Conservation (phyloP, 2,113 vertebrate species). For the Calyptomena viridis region DNA sequence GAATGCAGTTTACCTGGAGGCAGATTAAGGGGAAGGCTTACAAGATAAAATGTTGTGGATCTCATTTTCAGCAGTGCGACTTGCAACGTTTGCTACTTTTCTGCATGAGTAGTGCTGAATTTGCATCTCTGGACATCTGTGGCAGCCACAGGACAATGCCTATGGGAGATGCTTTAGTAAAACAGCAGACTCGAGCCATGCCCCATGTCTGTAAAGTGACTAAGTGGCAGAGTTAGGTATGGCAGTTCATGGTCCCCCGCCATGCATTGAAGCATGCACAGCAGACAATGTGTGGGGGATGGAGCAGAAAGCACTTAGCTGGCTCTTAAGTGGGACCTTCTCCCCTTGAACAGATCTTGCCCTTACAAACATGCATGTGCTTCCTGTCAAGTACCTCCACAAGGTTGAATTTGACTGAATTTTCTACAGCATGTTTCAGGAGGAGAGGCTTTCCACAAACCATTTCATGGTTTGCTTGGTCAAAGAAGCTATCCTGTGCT, state of each 20-base stretch:
- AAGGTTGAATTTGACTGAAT: background rate
- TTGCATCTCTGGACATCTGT: background rate
- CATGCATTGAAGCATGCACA: background rate
- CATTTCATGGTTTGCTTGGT: background rate
- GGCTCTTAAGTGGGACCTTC: background rate
- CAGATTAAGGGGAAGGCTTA: background rate
- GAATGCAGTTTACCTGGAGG: background rate
- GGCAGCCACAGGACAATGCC: background rate
- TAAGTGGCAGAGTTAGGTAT: background rate
- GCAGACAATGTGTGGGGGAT: background rate
- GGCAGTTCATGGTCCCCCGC: background rate
- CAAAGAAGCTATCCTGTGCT: background rate
- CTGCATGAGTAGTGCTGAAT: background rate
- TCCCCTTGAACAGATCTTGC: background rate
- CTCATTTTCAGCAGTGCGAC: background rate
- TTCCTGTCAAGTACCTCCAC: background rate
- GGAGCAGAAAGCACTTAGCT: background rate
- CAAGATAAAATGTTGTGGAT: background rate
- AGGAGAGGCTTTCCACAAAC: background rate
- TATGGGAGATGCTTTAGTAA: background rate
- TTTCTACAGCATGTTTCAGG: background rate
- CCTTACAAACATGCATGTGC: fast-evolving
- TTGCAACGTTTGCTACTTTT: background rate
- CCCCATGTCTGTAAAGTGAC: background rate
- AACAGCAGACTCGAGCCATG: background rate